Conservation (phyloP, 92 coral and sea anemone genomes). For the Blastomussa wellsi region DNA sequence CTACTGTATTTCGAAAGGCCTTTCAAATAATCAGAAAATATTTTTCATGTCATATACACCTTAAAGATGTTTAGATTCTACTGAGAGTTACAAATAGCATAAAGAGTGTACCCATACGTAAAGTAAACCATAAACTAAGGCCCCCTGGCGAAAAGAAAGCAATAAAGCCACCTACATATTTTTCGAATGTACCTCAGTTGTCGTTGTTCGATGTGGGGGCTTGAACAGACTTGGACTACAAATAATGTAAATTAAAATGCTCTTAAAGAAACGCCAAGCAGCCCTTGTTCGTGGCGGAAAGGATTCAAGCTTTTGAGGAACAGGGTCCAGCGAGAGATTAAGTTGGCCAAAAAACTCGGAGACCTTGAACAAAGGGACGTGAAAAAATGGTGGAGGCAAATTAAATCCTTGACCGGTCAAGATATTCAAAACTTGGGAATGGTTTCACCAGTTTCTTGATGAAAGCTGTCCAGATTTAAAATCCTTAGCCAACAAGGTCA, state of each 20-base stretch:
- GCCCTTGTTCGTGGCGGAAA: not conserved
- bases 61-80: too few species aligned
- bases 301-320: constrained; percentile 8
- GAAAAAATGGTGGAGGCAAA: constrained; percentile 45
- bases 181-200: too few species aligned
- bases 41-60: too few species aligned
- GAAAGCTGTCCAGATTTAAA: not conserved
- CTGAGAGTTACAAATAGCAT: too few species aligned
- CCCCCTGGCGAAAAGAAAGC: too few species aligned
- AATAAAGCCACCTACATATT: too few species aligned
- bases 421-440: not conserved
- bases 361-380: not conserved
- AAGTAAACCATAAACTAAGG: too few species aligned
- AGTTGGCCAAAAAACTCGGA: constrained; percentile 20
- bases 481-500: not conserved
- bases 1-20: too few species aligned
- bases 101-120: too few species aligned
- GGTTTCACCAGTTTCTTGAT: not conserved
- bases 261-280: not conserved
- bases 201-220: too few species aligned
- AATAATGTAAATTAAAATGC: not conserved
- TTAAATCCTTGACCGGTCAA: constrained; percentile 22
- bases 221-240: not conserved
- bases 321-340: constrained; percentile 28
- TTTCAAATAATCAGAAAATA: too few species aligned